These are phyloP conservation scores for Archocentrus centrarchus DNA, from an alignment of 2,113 vertebrate species.

Conservation along the genomic window DNA sequence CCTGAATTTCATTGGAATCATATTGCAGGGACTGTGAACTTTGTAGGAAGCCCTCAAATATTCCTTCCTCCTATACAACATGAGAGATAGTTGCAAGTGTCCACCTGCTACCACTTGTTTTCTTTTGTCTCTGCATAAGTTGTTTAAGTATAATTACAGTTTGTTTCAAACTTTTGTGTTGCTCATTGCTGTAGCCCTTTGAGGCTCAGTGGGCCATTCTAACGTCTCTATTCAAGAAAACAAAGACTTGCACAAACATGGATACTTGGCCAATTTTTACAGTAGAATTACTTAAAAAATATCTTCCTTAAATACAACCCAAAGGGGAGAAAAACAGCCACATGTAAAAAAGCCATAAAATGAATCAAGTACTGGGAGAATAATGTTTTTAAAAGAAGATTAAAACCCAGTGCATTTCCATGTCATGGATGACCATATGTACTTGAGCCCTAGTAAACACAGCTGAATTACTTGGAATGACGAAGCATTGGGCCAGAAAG, in stretches of 20 bases:
- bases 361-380: neutral
- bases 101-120: constrained; percentile 15
- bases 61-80: constrained; percentile 17
- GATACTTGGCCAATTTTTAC: neutral
- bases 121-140: neutral
- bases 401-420: neutral
- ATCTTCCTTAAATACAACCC: neutral
- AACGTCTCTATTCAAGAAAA: neutral
- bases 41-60: neutral
- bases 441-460: neutral
- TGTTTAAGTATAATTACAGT: neutral
- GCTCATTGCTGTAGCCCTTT: neutral
- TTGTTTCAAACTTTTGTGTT: neutral
- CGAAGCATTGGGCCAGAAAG: neutral
- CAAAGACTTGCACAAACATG: neutral
- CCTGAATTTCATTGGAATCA: neutral
- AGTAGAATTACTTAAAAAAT: neutral
- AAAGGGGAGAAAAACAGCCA: neutral
- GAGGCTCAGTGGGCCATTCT: neutral
- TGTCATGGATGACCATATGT: constrained; percentile 6
- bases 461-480: neutral
- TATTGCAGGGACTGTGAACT: neutral
- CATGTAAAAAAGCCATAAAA: neutral
- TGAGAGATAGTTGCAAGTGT: neutral
- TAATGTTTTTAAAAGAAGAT: neutral